A percentile compares a stretch with the other conserved stretches of the same genome.
These are phyloP conservation scores for Agrochola lychnidis DNA, from an alignment of 2,888 invertebrate species.

Conservation along the genomic window DNA sequence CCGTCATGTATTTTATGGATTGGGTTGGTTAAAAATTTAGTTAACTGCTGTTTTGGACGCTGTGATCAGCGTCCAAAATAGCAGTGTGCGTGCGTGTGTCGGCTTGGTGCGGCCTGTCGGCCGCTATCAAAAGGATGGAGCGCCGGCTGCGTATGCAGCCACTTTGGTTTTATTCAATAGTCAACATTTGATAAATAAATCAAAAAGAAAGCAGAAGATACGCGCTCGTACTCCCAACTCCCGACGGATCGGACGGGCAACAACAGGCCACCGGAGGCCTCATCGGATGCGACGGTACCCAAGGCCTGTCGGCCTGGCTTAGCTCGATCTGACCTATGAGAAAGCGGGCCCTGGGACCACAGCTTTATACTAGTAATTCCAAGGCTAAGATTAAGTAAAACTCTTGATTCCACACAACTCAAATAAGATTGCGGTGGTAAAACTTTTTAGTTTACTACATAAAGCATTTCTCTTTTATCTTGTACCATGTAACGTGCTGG, in stretches of 20 bases:
- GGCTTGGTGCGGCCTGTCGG: no score
- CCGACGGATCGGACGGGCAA: not conserved
- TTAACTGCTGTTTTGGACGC: not conserved
- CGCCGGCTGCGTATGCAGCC: not conserved
- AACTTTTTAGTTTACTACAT: not conserved
- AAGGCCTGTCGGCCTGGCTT: not conserved
- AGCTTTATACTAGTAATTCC: not conserved
- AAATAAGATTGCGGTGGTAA: not conserved
- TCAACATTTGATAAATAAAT: no score
- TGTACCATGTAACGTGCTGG: conserved; percentile 51
- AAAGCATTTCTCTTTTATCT: conserved; percentile 12
- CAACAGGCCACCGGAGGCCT: not conserved
- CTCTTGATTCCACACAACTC: not conserved
- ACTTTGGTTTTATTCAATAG: not conserved
- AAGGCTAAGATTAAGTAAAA: not conserved
- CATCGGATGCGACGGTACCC: not conserved
- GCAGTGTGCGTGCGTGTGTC: no score
- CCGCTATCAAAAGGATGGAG: not conserved
- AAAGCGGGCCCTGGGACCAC: not conserved
- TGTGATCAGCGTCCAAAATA: no score
- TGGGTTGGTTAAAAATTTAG: no score
- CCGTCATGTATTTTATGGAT: not conserved
- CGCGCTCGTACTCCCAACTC: no score
- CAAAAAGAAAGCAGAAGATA: no score
- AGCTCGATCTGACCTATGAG: not conserved